phyloP scores from a whole-genome alignment of 2,113 vertebrate species.

The Paralichthys olivaceus region DNA sequence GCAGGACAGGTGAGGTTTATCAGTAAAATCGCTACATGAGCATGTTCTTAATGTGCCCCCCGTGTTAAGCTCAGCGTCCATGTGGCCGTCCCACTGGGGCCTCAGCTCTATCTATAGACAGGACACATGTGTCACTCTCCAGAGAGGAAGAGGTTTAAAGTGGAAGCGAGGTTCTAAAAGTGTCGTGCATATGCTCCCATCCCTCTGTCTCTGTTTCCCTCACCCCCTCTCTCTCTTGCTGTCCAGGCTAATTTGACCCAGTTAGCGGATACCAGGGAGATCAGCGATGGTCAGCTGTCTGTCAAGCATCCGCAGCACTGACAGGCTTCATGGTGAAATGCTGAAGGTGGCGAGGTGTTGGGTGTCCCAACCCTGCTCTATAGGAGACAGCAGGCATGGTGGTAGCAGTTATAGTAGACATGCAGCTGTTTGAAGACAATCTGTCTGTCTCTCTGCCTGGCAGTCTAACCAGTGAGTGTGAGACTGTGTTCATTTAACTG shows the following conservation, averaged over 20 bases:
- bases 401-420: constrained; percentile 31
- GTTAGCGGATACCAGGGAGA: constrained; percentile 69
- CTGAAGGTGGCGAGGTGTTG: constrained; percentile 61
- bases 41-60: constrained; percentile 29
- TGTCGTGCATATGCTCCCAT: constrained; percentile 56
- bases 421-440: constrained; percentile 60
- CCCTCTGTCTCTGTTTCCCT: constrained; percentile 22
- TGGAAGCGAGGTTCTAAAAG: constrained; percentile 66
- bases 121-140: constrained; percentile 50
- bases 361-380: constrained; percentile 47
- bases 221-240: not conserved
- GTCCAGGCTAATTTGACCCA: constrained; percentile 62
- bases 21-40: constrained; percentile 15
- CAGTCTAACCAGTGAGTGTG: constrained; percentile 3
- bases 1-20: constrained; percentile 44
- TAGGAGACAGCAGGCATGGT: constrained; percentile 16
- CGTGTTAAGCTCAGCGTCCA: constrained; percentile 12
- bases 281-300: constrained; percentile 72
- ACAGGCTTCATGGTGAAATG: constrained; percentile 38
- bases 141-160: constrained; percentile 59
- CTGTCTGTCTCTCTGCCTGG: constrained; percentile 19
- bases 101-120: constrained; percentile 67
- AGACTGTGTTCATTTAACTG: constrained; percentile 12
- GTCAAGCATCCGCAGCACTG: constrained; percentile 55
- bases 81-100: constrained; percentile 32